phyloP scores from a whole-genome alignment of 2,113 vertebrate genomes.

The Scopus umbretta region DNA sequence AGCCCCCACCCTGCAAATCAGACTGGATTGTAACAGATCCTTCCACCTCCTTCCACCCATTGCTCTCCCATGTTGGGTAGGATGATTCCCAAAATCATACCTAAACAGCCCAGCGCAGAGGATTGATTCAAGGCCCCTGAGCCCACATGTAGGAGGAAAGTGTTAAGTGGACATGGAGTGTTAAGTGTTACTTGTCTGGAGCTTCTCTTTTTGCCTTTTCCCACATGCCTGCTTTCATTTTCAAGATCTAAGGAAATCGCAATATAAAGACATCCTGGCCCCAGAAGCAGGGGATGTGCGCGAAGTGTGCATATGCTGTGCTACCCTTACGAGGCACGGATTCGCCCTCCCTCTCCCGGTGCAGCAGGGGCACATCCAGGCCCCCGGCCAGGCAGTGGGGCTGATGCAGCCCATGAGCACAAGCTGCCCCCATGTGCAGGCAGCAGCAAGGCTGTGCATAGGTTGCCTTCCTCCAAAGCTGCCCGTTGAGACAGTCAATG shows the following conservation, averaged over 20 bases:
- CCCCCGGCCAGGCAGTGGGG: neutral
- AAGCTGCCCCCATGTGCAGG: neutral
- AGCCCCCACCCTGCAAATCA: neutral
- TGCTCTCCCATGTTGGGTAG: neutral
- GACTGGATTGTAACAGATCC: neutral
- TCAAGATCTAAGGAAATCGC: neutral
- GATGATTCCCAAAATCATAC: neutral
- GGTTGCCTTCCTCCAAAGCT: neutral
- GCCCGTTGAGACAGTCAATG: accelerated
- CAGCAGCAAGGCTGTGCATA: neutral
- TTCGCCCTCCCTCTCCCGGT: neutral
- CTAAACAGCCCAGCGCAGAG: neutral
- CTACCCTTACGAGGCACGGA: too few relatives aligned
- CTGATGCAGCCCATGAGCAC: accelerated
- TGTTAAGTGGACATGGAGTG: neutral
- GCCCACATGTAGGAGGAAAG: neutral
- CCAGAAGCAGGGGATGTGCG: neutral
- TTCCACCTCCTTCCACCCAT: neutral
- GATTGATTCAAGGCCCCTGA: neutral
- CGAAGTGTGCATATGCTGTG: neutral
- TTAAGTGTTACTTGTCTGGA: neutral
- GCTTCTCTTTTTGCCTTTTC: neutral
- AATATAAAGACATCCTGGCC: neutral
- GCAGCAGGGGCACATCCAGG: neutral
- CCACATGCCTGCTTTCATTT: neutral